These are phyloP conservation scores for Saturnia japonica DNA, from an alignment of 2,888 invertebrate species.

Conservation along the genomic window DNA sequence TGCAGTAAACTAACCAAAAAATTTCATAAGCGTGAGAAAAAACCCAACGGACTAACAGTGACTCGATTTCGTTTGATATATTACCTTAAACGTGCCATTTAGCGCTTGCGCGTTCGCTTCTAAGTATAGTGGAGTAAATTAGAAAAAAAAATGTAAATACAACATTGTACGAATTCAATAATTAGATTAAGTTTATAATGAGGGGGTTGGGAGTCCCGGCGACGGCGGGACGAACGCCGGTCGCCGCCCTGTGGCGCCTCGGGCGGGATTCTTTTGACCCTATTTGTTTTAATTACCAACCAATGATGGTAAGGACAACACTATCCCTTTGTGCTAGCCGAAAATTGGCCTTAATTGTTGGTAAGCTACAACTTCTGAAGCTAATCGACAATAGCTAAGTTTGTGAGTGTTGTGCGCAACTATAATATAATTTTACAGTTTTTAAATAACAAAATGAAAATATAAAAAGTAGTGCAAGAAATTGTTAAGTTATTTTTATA, in stretches of 20 bases:
- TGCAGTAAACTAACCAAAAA: constrained; percentile 51
- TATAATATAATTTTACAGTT: constrained; percentile 19
- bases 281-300: constrained; percentile 81
- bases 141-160: constrained; percentile 80
- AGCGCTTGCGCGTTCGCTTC: constrained; percentile 78
- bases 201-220: constrained; percentile 70
- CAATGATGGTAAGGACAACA: constrained; percentile 76
- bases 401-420: constrained; percentile 35
- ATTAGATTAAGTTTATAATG: constrained; percentile 81
- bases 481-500: too few species aligned
- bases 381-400: constrained; percentile 42
- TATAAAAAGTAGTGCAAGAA: neutral
- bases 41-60: constrained; percentile 63
- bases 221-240: constrained; percentile 69
- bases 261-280: constrained; percentile 75
- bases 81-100: constrained; percentile 80
- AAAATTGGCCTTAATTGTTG: constrained; percentile 72
- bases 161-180: constrained; percentile 82
- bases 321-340: constrained; percentile 66
- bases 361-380: constrained; percentile 55
- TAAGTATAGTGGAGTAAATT: constrained; percentile 80
- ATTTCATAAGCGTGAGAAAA: constrained; percentile 72
- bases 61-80: constrained; percentile 76
- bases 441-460: neutral
- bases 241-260: constrained; percentile 76